Percentiles rank a stretch among this genome's conserved stretches.
Conservation (phyloP, 2,888 invertebrate species). For the Amaurobius ferox region DNA sequence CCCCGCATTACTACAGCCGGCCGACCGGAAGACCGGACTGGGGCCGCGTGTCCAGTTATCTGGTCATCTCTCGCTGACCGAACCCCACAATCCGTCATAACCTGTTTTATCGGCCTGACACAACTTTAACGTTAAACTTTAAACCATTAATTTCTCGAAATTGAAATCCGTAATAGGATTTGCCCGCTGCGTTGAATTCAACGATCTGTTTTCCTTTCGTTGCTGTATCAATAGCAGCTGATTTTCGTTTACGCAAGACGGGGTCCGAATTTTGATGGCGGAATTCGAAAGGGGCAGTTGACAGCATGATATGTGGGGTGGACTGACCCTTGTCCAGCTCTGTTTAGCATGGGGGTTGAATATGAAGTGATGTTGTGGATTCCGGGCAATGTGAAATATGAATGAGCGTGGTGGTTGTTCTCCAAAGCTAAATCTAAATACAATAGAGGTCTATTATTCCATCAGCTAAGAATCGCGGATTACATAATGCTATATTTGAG, state of each 20-base stretch:
- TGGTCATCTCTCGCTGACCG: constrained; percentile 58
- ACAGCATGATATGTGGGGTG: constrained; percentile 39
- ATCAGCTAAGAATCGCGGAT: too few species aligned
- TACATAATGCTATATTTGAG: too few species aligned
- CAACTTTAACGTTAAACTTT: constrained; percentile 59
- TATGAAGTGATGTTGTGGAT: background rate
- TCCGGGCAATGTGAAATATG: background rate
- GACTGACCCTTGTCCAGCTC: constrained; percentile 50
- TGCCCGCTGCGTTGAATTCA: background rate
- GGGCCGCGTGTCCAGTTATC: constrained; percentile 62
- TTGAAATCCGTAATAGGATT: constrained; percentile 32
- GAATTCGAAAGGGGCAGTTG: constrained; percentile 38
- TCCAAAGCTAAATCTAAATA: too few species aligned
- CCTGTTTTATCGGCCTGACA: constrained; percentile 41
- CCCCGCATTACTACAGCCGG: constrained; percentile 49
- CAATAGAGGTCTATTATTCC: too few species aligned
- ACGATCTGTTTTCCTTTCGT: constrained; percentile 15
- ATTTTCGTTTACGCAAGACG: constrained; percentile 21
- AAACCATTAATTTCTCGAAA: constrained; percentile 54
- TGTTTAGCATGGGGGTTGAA: background rate
- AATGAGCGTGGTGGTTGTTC: too few species aligned
- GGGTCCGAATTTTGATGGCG: constrained; percentile 37
- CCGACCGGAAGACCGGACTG: constrained; percentile 30
- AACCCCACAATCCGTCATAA: constrained; percentile 65
- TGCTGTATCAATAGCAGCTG: constrained; percentile 19